These are phyloP conservation scores for Punctoribates punctum DNA, from an alignment of 2,888 invertebrate species.

Conservation along the genomic window DNA sequence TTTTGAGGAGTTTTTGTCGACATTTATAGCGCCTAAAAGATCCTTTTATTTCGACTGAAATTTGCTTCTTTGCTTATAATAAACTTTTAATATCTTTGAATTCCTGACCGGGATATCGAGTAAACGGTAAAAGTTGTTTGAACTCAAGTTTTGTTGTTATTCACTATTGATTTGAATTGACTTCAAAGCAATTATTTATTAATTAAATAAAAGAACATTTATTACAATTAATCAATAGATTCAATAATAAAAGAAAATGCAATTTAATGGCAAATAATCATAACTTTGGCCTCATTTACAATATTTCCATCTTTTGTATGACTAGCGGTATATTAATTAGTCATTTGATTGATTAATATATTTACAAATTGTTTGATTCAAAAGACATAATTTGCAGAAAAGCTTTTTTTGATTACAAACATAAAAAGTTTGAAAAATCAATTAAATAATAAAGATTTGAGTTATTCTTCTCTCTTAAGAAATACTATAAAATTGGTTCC, in stretches of 20 bases:
- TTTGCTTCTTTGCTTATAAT: no score
- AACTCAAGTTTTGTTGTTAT: no score
- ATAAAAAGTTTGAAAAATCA: not conserved
- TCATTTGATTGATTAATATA: constrained; percentile 4
- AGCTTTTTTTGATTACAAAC: not conserved
- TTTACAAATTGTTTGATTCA: not conserved
- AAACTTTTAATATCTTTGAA: no score
- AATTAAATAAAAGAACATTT: no score
- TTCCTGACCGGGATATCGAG: no score
- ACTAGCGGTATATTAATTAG: not conserved
- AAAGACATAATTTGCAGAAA: not conserved
- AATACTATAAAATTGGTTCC: no score
- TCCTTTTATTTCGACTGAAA: no score
- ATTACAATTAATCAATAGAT: not conserved
- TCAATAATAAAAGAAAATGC: not conserved
- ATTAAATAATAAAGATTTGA: not conserved
- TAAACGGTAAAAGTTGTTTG: no score
- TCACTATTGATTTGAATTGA: no score
- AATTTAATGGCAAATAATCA: not conserved
- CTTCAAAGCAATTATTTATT: no score
- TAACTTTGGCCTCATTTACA: constrained; percentile 23
- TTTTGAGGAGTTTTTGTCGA: no score
- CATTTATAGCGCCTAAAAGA: no score
- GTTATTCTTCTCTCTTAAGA: not conserved
- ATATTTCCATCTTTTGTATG: not conserved